Evolutionary conservation across 2,113 vertebrate genomes (phyloP).

Genomic region (Psittacus erithacus): DNA sequence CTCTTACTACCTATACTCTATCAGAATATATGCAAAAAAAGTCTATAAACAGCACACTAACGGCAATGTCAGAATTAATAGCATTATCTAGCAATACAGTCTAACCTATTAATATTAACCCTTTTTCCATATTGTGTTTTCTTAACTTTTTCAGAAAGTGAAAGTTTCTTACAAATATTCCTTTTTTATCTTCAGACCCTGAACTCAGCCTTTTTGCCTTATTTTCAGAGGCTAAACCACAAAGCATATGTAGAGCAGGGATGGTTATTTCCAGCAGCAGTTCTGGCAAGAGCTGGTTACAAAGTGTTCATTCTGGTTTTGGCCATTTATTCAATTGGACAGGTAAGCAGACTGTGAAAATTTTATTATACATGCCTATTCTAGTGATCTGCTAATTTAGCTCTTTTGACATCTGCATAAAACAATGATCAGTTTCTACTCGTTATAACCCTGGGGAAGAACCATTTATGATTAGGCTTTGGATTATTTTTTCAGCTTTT

Average conservation of each 20-base stretch:
- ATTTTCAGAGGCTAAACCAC: background rate
- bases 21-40: background rate
- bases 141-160: background rate
- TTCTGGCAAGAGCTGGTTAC: slow-evolving; percentile 26
- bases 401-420: slow-evolving; percentile 40
- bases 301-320: slow-evolving; percentile 41
- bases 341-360: slow-evolving; percentile 66
- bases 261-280: slow-evolving; percentile 33
- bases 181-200: background rate
- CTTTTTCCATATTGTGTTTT: background rate
- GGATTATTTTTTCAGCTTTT: background rate
- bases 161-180: background rate
- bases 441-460: background rate
- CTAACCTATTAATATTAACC: background rate
- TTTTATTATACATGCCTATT: slow-evolving; percentile 36
- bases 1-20: background rate
- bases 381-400: slow-evolving; percentile 53
- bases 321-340: slow-evolving; percentile 65
- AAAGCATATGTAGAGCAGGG: slow-evolving; percentile 1
- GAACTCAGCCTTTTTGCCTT: background rate
- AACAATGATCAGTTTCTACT: slow-evolving; percentile 18
- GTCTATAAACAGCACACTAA: background rate
- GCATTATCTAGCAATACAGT: background rate
- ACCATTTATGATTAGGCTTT: background rate
- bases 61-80: background rate